Evolutionary conservation across 2,797 vertebrate genomes (phyloP), one percentile per base, ranked within the genome.

Genomic region (Gymnoscopelus microlampas): DNA sequence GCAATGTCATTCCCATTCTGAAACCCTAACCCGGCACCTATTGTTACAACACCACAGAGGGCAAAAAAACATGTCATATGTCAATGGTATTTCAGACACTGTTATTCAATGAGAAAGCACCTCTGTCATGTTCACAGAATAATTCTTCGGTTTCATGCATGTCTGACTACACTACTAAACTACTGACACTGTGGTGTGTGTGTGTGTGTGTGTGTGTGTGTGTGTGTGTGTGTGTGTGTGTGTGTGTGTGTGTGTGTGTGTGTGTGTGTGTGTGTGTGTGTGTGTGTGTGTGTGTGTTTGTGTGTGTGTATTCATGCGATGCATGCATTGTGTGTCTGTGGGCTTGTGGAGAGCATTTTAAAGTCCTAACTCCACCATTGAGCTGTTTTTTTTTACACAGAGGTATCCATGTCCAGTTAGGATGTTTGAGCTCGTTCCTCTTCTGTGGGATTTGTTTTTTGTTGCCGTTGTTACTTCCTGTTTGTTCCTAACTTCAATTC

Each of bases 21-120:
- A 29, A 29, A 29, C 26, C 26, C 26, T 29, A 29, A 29, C 26
- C 26, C 3, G 26, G 26, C 26, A 26, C 26, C 26, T 29, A 4
- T 29, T 29, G 19, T 19, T 29, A 29, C 26, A 29, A 29, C 26
- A 3, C 26, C 26, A 29, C 26, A 29, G 26, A 29, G 26, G 26
- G 3, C 26, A 29, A 29, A 3, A 29, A 29, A 29, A 29, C 26
- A 29, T 29, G 26, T 29, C 26, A 29, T 29, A 81, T 76, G 78
- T 89, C 81, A 91, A 91, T 93, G 93, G 84, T 90, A 89, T 92
- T 93, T 91, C 93, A 93, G 91, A 93, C 88, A 51, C 77, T 82
- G 84, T 87, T 90, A 79, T 90, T 92, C 90, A 89, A 89, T 90
- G 91, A 84, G 69, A 66, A 50, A 71, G 26, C 26, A 73, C 73